phyloP scores from a whole-genome alignment of 1,140 invertebrate species.

The Reticulitermes speratus region DNA sequence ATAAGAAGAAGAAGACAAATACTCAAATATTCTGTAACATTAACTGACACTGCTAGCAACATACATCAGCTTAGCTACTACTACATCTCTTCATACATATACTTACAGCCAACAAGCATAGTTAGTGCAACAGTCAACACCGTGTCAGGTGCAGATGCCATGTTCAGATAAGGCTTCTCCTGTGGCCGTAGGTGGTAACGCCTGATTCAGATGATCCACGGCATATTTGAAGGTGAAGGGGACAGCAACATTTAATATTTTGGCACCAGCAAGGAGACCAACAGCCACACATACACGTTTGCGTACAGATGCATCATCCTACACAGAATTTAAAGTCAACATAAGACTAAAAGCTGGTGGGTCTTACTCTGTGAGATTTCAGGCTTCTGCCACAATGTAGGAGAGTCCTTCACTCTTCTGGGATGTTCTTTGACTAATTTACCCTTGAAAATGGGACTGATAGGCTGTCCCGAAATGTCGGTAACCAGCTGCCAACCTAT shows the following conservation, averaged over 20 bases:
- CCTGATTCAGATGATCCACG: conserved; percentile 84
- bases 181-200: conserved; percentile 44
- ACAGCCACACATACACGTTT: conserved; percentile 84
- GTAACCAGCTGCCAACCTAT: too few relatives aligned
- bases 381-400: too few relatives aligned
- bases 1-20: too few relatives aligned
- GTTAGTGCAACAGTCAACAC: conserved; percentile 72
- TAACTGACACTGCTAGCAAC: too few relatives aligned
- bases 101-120: conserved; percentile 89
- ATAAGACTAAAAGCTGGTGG: conserved; percentile 20
- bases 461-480: too few relatives aligned
- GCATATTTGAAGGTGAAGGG: conserved; percentile 97
- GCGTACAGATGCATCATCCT: conserved; percentile 77
- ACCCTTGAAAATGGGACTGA: too few relatives aligned
- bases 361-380: background rate
- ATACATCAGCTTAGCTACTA: too few relatives aligned
- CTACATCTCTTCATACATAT: background rate
- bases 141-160: conserved; percentile 71
- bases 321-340: conserved; percentile 30
- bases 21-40: too few relatives aligned
- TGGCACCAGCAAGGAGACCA: conserved; percentile 74
- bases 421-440: too few relatives aligned
- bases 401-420: too few relatives aligned
- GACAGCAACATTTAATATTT: conserved; percentile 88
- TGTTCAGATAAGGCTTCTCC: conserved; percentile 58